Conservation (phyloP, 2,113 vertebrate species). For the Gnathonemus echidnorhynchus region DNA sequence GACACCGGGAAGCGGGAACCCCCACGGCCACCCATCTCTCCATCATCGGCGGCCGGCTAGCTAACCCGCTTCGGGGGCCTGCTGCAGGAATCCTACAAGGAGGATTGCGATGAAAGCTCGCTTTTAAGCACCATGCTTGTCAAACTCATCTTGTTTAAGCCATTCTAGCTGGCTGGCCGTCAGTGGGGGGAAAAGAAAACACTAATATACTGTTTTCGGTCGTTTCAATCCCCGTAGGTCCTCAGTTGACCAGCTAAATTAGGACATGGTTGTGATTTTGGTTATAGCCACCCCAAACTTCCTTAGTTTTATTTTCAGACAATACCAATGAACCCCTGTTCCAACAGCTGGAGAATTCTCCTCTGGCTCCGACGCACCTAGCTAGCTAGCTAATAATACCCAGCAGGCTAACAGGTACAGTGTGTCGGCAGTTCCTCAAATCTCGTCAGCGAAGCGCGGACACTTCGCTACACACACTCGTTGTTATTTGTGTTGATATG, state of each 20-base stretch:
- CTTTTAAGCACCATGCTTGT: background rate
- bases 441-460: background rate
- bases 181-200: background rate
- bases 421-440: background rate
- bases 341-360: background rate
- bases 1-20: background rate
- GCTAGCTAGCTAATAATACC: slow-evolving; percentile 14
- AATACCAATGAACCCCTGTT: background rate
- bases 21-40: background rate
- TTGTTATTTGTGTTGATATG: background rate
- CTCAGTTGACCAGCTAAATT: background rate
- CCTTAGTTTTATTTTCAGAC: background rate
- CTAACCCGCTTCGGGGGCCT: background rate
- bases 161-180: background rate
- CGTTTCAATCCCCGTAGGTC: background rate
- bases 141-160: background rate
- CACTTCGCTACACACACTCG: background rate
- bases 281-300: background rate
- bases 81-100: background rate
- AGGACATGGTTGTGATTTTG: background rate
- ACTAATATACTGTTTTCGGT: background rate
- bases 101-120: background rate
- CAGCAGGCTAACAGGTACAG: background rate
- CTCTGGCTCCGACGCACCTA: background rate
- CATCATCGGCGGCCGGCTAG: background rate